phyloP scores from a whole-genome alignment of 2,797 vertebrate species.

The Dromococcyx pavoninus region DNA sequence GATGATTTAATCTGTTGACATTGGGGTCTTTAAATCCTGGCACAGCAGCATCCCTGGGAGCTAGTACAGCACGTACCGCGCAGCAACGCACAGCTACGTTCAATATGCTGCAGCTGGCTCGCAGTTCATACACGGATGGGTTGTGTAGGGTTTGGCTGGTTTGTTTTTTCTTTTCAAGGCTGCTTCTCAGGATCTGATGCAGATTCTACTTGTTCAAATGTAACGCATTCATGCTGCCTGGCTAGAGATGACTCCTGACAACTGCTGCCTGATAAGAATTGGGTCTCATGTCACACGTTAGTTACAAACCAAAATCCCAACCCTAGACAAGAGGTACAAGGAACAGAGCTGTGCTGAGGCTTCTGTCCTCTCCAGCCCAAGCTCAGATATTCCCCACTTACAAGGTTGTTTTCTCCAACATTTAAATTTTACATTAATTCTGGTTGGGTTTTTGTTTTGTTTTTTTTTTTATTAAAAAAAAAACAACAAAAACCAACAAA shows the following conservation, averaged over 20 bases:
- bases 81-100: background rate
- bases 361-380: background rate
- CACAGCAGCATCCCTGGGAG: background rate
- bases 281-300: background rate
- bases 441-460: background rate
- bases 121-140: background rate
- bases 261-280: background rate
- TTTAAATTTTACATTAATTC: background rate
- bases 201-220: background rate
- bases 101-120: constrained; percentile 9
- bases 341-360: background rate
- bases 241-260: background rate
- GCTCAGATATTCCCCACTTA: background rate
- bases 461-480: background rate
- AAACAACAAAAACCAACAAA: too few species aligned
- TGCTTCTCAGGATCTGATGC: background rate
- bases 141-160: background rate
- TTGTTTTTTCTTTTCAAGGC: background rate
- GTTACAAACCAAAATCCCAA: background rate
- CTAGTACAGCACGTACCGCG: background rate
- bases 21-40: background rate
- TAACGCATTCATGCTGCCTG: background rate
- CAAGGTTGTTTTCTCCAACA: background rate
- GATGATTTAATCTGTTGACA: constrained; percentile 7
- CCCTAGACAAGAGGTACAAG: background rate